A percentile compares a stretch with the other conserved stretches of the same genome.
phyloP scores from a whole-genome alignment of 2,113 vertebrate genomes.

The Pelvicachromis taeniatus region DNA sequence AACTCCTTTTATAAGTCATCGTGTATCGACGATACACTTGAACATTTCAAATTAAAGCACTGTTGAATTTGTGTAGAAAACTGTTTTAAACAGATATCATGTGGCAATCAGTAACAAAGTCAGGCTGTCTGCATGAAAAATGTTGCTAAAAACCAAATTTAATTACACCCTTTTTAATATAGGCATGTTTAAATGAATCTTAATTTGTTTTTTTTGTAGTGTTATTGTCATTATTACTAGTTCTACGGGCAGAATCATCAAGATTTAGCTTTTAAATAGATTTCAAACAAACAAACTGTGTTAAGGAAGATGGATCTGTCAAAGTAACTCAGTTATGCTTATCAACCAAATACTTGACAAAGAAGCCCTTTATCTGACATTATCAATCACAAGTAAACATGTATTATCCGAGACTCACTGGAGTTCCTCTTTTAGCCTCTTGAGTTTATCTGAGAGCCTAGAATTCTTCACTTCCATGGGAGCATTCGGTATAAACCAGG shows the following conservation, averaged over 20 bases:
- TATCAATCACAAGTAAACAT: background rate
- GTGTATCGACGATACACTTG: background rate
- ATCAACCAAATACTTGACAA: background rate
- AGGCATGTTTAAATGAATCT: background rate
- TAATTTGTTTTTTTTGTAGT: background rate
- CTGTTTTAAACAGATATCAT: background rate
- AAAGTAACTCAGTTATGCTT: background rate
- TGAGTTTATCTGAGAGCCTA: conserved; percentile 72
- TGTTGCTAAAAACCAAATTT: background rate
- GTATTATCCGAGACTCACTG: conserved; percentile 54
- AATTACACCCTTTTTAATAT: background rate
- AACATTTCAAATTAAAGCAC: background rate
- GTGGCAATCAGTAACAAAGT: background rate
- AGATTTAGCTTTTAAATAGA: background rate
- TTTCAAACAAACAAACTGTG: background rate
- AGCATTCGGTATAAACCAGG: conserved; percentile 87
- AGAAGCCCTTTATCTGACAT: background rate
- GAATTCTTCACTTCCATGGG: conserved; percentile 84
- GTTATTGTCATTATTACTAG: background rate
- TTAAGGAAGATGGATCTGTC: background rate
- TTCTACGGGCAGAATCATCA: background rate
- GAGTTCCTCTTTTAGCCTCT: conserved; percentile 61
- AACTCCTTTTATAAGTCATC: background rate
- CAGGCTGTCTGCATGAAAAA: background rate
- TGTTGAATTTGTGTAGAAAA: background rate